Evolutionary conservation across 2,888 invertebrate genomes (phyloP), one percentile per base, ranked within the genome.

Genomic region (Caenorhabditis drosophilae): DNA sequence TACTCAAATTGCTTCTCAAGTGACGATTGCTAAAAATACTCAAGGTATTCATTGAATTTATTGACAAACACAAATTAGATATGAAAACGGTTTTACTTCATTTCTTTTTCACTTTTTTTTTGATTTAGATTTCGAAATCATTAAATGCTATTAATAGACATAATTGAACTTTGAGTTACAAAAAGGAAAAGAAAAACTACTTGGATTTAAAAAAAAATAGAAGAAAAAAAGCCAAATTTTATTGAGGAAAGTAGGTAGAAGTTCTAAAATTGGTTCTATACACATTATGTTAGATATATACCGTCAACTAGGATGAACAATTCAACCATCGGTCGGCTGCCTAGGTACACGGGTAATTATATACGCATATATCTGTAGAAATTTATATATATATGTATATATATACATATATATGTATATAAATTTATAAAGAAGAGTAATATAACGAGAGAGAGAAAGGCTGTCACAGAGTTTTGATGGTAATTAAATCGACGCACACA

Each of bases 11-110:
- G 18, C 12, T 9, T n/a, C 48, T 12, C 61, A 61, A 51, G 61
- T 61, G n/a, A 55, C 47, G 20, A 61, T 56, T 20, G 50, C 55
- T 7, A 61, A 53, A 57, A 62, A 62, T 22, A 53, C 53, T 18
- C 52, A 57, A 62, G 62, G 62, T 53, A 38, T 36, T 9, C 31
- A 6, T 31, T 9, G 6, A 34, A 18, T 34, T 48, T 48, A 22
- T 34, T n/a, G 7, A 27, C 22, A 18, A 11, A 11, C n/a, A 35
- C 16, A n/a, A 34, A 34, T 48, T 48, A n/a, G 34, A 12, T 36
- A 25, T 23, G 15, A 4, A 42, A 31, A 31, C 45, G 23, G 18
- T 48, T 26, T 48, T 48, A 12, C 18, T 23, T 48, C 34, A 16
- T 45, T 25, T 45, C 12, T 26, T 27, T 45, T 45, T n/a, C n/a